phyloP scores from a whole-genome alignment of 1,140 invertebrate genomes.

The Archivesica marissinica region DNA sequence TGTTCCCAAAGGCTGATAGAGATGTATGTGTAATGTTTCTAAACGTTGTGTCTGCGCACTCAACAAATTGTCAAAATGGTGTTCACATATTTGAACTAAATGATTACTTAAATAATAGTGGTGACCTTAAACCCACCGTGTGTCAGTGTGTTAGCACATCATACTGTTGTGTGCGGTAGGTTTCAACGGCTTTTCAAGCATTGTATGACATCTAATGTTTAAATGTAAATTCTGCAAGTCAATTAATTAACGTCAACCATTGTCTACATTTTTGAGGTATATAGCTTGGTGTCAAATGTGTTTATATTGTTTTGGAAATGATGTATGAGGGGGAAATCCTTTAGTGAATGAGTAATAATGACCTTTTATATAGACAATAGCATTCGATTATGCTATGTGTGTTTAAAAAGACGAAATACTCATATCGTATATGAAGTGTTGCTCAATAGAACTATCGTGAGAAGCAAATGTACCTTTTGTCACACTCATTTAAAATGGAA shows the following conservation, averaged over 20 bases:
- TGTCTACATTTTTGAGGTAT: not conserved
- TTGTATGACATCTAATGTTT: not conserved
- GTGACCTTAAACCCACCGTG: not conserved
- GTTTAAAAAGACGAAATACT: slow-evolving; percentile 19
- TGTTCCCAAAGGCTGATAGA: not conserved
- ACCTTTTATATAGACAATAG: not conserved
- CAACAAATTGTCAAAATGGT: no score
- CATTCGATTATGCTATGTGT: not conserved
- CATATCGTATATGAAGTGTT: not conserved
- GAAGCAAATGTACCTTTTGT: not conserved
- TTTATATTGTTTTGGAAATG: not conserved
- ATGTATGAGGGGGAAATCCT: not conserved
- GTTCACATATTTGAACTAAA: no score
- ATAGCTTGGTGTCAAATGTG: not conserved
- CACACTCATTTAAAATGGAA: no score
- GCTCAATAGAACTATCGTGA: not conserved
- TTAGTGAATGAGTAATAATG: not conserved
- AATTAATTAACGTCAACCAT: not conserved
- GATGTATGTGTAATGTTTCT: not conserved
- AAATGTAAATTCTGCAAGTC: slow-evolving; percentile 1
- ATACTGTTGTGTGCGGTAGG: slow-evolving; percentile 8
- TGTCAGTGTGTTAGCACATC: slow-evolving; percentile 24
- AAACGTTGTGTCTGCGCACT: not conserved
- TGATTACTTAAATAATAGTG: no score
- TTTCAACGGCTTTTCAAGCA: not conserved